Evolutionary conservation across 2,797 vertebrate species (phyloP), one percentile per base, ranked within the genome.

Genomic region (Rhinatrema bivittatum): DNA sequence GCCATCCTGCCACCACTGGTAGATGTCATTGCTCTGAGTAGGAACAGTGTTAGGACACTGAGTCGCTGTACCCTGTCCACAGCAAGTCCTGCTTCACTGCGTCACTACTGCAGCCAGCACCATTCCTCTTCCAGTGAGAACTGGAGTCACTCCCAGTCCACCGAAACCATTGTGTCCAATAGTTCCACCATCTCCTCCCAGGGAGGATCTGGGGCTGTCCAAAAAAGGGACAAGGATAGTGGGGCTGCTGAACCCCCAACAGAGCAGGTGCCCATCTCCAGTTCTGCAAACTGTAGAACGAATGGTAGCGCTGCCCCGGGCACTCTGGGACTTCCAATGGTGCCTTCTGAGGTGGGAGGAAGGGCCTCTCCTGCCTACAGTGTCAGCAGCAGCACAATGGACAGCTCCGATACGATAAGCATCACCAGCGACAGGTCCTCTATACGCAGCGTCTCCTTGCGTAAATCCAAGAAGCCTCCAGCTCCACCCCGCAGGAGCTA

Each of bases 1-100:
- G 95, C 95, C 0, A 79, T 98, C 50, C 65, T 99, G 71, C 94
- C 93, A 0, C 88, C 91, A 3, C 90, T 90, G 12, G 86, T 99
- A 32, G 95, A 98, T 0, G 91, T 99, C 56, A 87, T 99, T 48
- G 93, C 93, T 48, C 83, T 97, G 53, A 90, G 85, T 27, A 84
- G 85, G 7, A 77, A 83, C 37, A 82, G 69, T 14, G 89, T 91
- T 46, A 87, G 91, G 54, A 94, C 83, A 4, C 88, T 96, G 38
- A 83, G 95, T 52, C 89, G 91, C 42, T 91, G 88, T 71, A 97
- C 92, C 75, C 75, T 99, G 45, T 48, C 87, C n/a, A 66, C 89
- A 0, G 84, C 91, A 33, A 97, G 94, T 63, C 94, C 95, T 0
- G 82, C 89, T 23, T 82, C 91, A 0, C 84, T 93, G 29, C 87